Conservation (phyloP, 2,888 invertebrate genomes). For the Nomada ferruginata region DNA sequence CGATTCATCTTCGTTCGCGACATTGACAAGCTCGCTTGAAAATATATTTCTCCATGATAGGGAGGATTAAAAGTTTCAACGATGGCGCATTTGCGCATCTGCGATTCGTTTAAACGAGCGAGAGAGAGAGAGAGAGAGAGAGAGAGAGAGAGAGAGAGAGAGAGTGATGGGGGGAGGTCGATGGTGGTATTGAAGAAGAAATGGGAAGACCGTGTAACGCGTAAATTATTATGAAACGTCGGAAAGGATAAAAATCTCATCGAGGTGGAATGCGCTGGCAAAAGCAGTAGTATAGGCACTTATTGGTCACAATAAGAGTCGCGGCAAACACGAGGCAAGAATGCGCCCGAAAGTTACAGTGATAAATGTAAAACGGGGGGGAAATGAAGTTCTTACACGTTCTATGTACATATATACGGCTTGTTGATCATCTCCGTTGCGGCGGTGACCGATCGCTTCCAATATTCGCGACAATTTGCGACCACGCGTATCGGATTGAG, state of each 20-base stretch:
- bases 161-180: too few relatives aligned
- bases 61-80: not conserved
- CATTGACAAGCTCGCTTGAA: slow-evolving; percentile 1
- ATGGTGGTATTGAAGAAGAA: too few relatives aligned
- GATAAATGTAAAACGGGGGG: slow-evolving; percentile 6
- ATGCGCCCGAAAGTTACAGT: slow-evolving; percentile 20
- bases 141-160: too few relatives aligned
- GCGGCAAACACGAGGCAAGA: not conserved
- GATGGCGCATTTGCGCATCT: not conserved
- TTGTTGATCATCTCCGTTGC: too few relatives aligned
- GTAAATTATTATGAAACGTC: too few relatives aligned
- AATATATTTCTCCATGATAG: not conserved
- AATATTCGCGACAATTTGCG: not conserved
- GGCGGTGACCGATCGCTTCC: not conserved
- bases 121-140: not conserved
- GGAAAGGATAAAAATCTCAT: not conserved
- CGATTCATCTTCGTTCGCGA: slow-evolving; percentile 27
- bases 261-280: not conserved
- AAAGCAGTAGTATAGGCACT: not conserved
- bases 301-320: not conserved
- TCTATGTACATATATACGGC: slow-evolving; percentile 14
- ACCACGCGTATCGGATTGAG: not conserved
- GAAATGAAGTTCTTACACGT: not conserved
- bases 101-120: not conserved
- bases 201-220: too few relatives aligned